Evolutionary conservation across 1,140 invertebrate genomes (phyloP).

Genomic region (Saccostrea glomerata): DNA sequence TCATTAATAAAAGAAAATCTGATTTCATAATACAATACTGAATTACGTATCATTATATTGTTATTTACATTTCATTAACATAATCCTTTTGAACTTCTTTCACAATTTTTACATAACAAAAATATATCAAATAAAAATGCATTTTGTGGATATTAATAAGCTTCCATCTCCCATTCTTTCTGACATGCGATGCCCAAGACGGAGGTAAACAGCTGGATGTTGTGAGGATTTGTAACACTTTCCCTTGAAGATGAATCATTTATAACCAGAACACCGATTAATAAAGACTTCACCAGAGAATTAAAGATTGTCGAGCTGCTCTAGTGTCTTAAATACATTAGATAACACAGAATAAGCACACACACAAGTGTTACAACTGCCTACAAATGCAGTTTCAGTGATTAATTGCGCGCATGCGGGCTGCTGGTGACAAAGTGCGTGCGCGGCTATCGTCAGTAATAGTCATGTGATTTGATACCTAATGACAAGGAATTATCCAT

Average conservation of each 20-base stretch:
- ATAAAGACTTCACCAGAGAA: not conserved
- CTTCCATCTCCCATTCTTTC: slow-evolving; percentile 4
- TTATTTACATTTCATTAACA: not conserved
- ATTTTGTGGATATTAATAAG: slow-evolving; percentile 20
- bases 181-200: slow-evolving; percentile 6
- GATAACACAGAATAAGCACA: slow-evolving; percentile 22
- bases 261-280: slow-evolving; percentile 27
- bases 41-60: not conserved
- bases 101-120: not conserved
- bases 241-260: not conserved
- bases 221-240: not conserved
- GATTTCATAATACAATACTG: slow-evolving; percentile 9
- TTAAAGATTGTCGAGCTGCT: slow-evolving; percentile 27
- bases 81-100: not conserved
- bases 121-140: not conserved
- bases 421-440: slow-evolving; percentile 29
- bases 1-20: not conserved
- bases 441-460: slow-evolving; percentile 25
- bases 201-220: not conserved
- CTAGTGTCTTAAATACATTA: not conserved
- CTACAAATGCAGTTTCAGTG: slow-evolving; percentile 12
- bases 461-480: slow-evolving; percentile 36
- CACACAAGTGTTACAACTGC: slow-evolving; percentile 33
- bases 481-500: slow-evolving; percentile 28
- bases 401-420: slow-evolving; percentile 31